Evolutionary conservation across 2,888 invertebrate genomes (phyloP).

Genomic region (Orgyia antiqua): DNA sequence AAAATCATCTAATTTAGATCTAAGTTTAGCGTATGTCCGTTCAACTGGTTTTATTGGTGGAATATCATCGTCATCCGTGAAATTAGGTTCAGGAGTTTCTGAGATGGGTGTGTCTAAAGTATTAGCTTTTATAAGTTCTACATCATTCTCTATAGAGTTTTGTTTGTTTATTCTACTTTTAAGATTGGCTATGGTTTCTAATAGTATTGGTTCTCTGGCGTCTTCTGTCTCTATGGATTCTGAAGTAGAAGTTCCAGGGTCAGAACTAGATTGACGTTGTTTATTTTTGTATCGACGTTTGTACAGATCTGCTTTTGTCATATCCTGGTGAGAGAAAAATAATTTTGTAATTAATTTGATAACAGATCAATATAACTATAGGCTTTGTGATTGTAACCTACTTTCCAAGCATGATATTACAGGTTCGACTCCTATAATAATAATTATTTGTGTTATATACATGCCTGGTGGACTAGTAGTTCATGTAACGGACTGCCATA

Average conservation of each 20-base stretch:
- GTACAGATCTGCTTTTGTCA: conserved; percentile 71
- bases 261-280: conserved; percentile 48
- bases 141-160: conserved; percentile 65
- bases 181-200: conserved; percentile 52
- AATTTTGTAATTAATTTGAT: neutral
- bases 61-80: conserved; percentile 44
- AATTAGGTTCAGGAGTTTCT: conserved; percentile 39
- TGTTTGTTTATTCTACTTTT: conserved; percentile 53
- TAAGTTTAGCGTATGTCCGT: conserved; percentile 60
- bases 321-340: conserved; percentile 45
- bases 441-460: neutral
- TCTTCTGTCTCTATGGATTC: conserved; percentile 31
- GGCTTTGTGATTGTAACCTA: too few relatives aligned
- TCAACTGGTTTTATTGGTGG: conserved; percentile 62
- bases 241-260: conserved; percentile 38
- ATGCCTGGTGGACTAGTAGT: too few relatives aligned
- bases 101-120: conserved; percentile 51
- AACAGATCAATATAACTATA: too few relatives aligned
- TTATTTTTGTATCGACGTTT: conserved; percentile 67
- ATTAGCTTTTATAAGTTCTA: conserved; percentile 61
- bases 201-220: conserved; percentile 35
- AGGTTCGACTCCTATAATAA: neutral
- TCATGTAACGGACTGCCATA: too few relatives aligned
- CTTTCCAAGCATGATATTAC: too few relatives aligned
- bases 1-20: conserved; percentile 63